Evolutionary conservation across 2,797 vertebrate species (phyloP).

Genomic region (Periparus ater): DNA sequence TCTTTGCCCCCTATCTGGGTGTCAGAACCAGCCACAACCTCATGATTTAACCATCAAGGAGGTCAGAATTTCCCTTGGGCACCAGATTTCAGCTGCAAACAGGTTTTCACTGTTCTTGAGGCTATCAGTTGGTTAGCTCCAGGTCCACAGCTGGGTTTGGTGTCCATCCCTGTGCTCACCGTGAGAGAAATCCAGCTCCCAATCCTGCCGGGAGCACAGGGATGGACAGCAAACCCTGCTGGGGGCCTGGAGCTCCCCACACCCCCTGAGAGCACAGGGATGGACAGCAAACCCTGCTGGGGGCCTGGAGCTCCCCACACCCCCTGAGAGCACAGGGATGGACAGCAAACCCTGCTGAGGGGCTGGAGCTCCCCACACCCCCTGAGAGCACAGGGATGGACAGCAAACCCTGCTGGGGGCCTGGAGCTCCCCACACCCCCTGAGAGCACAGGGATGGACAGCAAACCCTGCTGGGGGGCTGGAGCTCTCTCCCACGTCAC

Average conservation of each 20-base stretch:
- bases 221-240: background rate
- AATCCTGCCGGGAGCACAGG: fast-evolving
- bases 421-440: background rate
- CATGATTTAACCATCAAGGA: background rate
- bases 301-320: fast-evolving
- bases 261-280: too few species aligned
- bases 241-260: fast-evolving
- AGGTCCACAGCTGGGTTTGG: background rate
- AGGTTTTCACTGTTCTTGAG: background rate
- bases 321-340: background rate
- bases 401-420: background rate
- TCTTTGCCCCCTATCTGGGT: background rate
- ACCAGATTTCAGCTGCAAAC: background rate
- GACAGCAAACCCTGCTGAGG: background rate
- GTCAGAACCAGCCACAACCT: background rate
- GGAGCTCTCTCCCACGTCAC: background rate
- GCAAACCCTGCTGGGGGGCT: background rate
- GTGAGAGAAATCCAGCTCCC: background rate
- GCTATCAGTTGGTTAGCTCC: background rate
- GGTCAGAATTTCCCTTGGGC: background rate
- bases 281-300: background rate
- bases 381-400: background rate
- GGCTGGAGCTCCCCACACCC: background rate
- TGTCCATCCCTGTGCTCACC: background rate
- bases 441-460: background rate